Evolutionary conservation across 2,797 vertebrate genomes (phyloP), one percentile per base, ranked within the genome.

Genomic region (Bovichtus variegatus): DNA sequence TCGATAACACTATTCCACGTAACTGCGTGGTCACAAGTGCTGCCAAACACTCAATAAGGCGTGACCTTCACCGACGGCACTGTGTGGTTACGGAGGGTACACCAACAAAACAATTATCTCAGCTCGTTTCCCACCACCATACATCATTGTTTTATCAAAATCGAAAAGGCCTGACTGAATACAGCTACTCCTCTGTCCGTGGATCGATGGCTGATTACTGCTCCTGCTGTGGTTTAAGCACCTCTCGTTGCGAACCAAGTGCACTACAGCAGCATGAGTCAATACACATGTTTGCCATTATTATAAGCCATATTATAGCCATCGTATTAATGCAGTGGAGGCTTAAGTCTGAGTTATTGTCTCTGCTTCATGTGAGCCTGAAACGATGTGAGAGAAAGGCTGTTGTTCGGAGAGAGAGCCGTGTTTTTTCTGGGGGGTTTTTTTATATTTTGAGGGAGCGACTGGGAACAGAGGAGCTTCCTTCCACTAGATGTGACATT

Each of bases 91-190:
- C 40, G 61, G 72, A 73, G 31, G 41, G 72, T 81, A 73, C 81
- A 62, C 74, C 82, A 81, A 71, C 82, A 65, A 87, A 87, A 89
- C 73, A 81, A 90, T 91, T 89, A 88, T 69, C 83, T 63, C 51
- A 34, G 58, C 75, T 77, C 54, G 53, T 87, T 89, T 84, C 82
- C 81, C 44, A 67, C 76, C 36, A 2, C 81, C 71, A 74, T 80
- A 68, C 80, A 82, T 90, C 89, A 88, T 78, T 82, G 87, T 91
- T 94, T 88, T 84, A 92, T 87, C 82, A 85, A 89, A 91, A 90
- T 82, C 18, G 64, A 86, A 90, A 76, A 63, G 63, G 46, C 64
- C 36, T 19, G 61, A 72, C 19, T 43, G 73, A 71, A 68, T 49
- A 74, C 82, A 59, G 58, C 66, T 9, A 47, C 71, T 82, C 34